phyloP scores from a whole-genome alignment of 2,888 invertebrate species.

The Lysandra coridon region DNA sequence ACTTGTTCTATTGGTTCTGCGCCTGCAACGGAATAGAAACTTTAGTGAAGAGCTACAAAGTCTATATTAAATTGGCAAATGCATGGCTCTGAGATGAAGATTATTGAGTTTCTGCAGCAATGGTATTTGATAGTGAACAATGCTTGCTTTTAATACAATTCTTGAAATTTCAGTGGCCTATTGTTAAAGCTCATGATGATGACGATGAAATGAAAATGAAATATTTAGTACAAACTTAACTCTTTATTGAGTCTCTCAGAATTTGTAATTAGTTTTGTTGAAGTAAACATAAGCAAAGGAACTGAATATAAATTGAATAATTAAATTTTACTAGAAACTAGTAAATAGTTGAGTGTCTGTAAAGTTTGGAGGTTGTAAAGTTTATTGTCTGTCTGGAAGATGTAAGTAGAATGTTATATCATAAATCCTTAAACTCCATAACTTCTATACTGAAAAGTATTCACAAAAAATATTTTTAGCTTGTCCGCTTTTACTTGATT shows the following conservation, averaged over 20 bases:
- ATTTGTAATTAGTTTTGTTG: neutral
- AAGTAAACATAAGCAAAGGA: neutral
- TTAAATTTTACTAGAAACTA: neutral
- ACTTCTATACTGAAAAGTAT: neutral
- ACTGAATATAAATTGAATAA: neutral
- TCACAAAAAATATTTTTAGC: too few species aligned
- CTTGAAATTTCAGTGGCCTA: neutral
- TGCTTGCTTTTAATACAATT: slow-evolving; percentile 30
- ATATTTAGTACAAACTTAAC: neutral
- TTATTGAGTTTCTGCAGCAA: slow-evolving; percentile 16
- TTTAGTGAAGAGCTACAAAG: neutral
- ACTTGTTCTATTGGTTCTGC: slow-evolving; percentile 14
- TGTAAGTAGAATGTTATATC: neutral
- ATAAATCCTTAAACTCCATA: neutral
- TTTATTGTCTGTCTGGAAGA: neutral
- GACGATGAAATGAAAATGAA: neutral
- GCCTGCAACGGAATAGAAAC: neutral
- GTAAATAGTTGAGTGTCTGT: neutral
- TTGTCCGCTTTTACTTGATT: too few species aligned
- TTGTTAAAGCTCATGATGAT: neutral
- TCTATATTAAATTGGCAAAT: neutral
- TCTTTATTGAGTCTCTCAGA: neutral
- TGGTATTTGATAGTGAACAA: slow-evolving; percentile 34
- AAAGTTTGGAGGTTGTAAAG: neutral
- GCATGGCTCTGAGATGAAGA: neutral